These are phyloP conservation scores for Intellagama lesueurii DNA, from an alignment of 2,797 vertebrate species.

Conservation along the genomic window DNA sequence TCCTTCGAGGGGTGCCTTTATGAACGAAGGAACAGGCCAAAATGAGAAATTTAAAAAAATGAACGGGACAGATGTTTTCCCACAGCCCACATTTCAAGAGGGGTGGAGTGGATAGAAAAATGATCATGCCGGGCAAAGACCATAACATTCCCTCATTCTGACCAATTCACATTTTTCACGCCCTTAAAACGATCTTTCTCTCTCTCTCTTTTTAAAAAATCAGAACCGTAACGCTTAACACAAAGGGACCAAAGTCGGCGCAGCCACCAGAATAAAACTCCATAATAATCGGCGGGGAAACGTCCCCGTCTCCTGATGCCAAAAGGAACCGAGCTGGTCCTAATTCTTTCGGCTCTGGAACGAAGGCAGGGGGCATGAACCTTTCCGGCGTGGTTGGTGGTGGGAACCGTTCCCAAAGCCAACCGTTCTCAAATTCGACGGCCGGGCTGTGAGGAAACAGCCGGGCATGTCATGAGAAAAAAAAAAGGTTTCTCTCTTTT, in stretches of 20 bases:
- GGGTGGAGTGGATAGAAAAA: background rate
- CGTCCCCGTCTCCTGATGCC: background rate
- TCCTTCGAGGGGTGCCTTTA: background rate
- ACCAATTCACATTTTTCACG: background rate
- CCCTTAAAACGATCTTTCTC: background rate
- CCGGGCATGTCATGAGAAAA: too few relatives aligned
- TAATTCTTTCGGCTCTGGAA: too few relatives aligned
- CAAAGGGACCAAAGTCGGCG: too few relatives aligned
- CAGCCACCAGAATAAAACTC: too few relatives aligned
- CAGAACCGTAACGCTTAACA: too few relatives aligned
- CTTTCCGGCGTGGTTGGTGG: too few relatives aligned
- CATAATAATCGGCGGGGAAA: too few relatives aligned
- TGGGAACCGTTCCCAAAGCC: too few relatives aligned
- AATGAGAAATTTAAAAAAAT: background rate
- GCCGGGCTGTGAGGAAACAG: too few relatives aligned
- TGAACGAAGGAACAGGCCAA: background rate
- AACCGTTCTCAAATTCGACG: too few relatives aligned
- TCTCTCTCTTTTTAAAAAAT: background rate
- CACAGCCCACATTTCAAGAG: background rate
- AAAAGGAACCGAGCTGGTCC: background rate
- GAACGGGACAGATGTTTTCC: constrained; percentile 28
- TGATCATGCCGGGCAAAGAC: background rate
- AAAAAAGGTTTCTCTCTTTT: too few relatives aligned
- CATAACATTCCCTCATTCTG: background rate
- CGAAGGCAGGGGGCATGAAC: too few relatives aligned